Conservation (phyloP, 2,797 vertebrate genomes). For the Parauchenoglanis ngamensis region DNA sequence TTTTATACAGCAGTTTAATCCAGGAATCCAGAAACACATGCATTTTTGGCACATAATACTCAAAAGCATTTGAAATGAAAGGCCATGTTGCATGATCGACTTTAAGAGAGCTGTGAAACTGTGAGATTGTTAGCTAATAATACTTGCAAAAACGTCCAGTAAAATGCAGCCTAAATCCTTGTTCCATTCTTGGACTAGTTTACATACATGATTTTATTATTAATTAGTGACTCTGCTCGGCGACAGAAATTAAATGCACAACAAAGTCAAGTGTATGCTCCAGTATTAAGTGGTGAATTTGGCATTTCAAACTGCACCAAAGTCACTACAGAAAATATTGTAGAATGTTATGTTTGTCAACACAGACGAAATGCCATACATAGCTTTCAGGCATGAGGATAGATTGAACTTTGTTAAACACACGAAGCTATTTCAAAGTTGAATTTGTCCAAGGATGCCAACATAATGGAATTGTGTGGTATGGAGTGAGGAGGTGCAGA, state of each 20-base stretch:
- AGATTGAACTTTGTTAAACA: slow-evolving; percentile 22
- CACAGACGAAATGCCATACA: slow-evolving; percentile 1
- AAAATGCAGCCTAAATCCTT: neutral
- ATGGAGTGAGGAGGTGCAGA: slow-evolving; percentile 32
- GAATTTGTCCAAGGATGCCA: slow-evolving; percentile 43
- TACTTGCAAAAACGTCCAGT: neutral
- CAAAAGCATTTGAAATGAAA: neutral
- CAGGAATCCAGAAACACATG: neutral
- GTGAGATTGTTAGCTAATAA: neutral
- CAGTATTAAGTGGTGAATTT: neutral
- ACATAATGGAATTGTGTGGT: slow-evolving; percentile 39
- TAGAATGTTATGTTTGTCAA: neutral
- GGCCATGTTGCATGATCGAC: too few relatives aligned
- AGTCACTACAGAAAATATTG: neutral
- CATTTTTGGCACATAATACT: neutral
- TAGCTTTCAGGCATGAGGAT: slow-evolving; percentile 2
- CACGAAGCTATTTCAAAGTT: slow-evolving; percentile 23
- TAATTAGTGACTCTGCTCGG: neutral
- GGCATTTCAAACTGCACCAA: neutral
- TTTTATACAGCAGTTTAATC: neutral
- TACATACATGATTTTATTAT: neutral
- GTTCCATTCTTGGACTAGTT: neutral
- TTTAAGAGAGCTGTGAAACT: neutral
- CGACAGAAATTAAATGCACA: neutral
- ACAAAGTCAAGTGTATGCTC: neutral